Percentiles rank a stretch among this genome's conserved stretches.
Conservation (phyloP, 2,888 invertebrate genomes). For the Dorcus hopei region DNA sequence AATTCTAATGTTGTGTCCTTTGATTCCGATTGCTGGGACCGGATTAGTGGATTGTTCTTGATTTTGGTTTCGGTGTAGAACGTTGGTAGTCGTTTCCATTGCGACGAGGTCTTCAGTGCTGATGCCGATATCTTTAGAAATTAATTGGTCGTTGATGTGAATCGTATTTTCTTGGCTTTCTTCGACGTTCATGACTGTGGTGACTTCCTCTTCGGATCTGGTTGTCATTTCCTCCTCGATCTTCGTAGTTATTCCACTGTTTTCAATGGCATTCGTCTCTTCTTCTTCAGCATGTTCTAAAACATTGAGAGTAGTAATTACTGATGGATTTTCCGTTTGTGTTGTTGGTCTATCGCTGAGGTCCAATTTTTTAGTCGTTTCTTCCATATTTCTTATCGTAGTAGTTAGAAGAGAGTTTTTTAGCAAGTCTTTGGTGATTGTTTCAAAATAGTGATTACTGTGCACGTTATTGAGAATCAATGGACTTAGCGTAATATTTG, state of each 20-base stretch:
- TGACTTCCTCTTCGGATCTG: background rate
- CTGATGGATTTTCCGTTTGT: too few relatives aligned
- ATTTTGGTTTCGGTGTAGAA: background rate
- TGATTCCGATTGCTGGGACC: constrained; percentile 8
- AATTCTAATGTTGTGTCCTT: constrained; percentile 9
- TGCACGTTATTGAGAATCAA: constrained; percentile 43
- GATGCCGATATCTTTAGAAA: constrained; percentile 28
- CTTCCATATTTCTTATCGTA: background rate
- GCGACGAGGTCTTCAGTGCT: constrained; percentile 46
- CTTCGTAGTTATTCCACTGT: background rate
- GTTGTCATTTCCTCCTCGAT: background rate
- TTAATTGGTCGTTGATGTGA: background rate
- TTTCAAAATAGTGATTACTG: constrained; percentile 37
- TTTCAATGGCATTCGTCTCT: background rate
- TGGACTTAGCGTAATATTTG: constrained; percentile 26
- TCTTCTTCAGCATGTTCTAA: background rate
- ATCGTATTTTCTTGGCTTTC: background rate
- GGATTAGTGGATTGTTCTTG: background rate
- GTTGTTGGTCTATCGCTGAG: background rate
- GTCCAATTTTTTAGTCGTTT: background rate
- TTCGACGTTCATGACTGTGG: background rate
- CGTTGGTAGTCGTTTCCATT: constrained; percentile 43
- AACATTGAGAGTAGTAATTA: background rate
- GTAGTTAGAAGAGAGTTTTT: background rate
- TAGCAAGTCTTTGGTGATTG: background rate